A percentile compares a stretch with the other conserved stretches of the same genome.
Conservation (phyloP, 2,113 vertebrate genomes). For the Smithornis capensis region DNA sequence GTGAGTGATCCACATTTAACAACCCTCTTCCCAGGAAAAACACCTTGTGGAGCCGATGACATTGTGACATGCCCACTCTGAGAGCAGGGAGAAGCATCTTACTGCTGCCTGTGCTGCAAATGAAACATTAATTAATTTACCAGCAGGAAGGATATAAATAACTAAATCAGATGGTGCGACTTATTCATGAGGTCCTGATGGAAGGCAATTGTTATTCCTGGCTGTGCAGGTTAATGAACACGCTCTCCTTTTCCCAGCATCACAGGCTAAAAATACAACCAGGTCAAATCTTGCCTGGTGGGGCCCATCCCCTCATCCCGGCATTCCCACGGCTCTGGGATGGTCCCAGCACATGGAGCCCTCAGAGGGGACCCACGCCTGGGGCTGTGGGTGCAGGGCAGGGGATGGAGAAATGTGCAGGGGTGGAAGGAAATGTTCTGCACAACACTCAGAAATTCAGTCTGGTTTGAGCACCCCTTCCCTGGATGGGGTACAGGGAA, state of each 20-base stretch:
- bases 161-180: not conserved
- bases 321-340: accelerated
- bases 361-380: accelerated
- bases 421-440: not conserved
- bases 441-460: not conserved
- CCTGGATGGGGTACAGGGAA: not conserved
- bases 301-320: not conserved
- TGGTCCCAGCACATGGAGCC: accelerated
- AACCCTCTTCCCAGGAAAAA: not conserved
- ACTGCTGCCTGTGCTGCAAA: not conserved
- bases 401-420: accelerated
- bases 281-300: not conserved
- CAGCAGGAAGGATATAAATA: slow-evolving; percentile 73
- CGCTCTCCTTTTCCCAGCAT: not conserved
- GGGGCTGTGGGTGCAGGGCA: not conserved
- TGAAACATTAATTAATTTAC: slow-evolving; percentile 67
- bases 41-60: not conserved
- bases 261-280: slow-evolving; percentile 6
- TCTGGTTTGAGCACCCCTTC: not conserved
- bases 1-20: accelerated
- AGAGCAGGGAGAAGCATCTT: not conserved
- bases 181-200: not conserved
- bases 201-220: slow-evolving; percentile 1
- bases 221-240: slow-evolving; percentile 45
- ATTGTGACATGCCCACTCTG: not conserved